Evolutionary conservation across 2,888 invertebrate species (phyloP), one percentile per base, ranked within the genome.

Genomic region (Lepetodrilus schrolli): DNA sequence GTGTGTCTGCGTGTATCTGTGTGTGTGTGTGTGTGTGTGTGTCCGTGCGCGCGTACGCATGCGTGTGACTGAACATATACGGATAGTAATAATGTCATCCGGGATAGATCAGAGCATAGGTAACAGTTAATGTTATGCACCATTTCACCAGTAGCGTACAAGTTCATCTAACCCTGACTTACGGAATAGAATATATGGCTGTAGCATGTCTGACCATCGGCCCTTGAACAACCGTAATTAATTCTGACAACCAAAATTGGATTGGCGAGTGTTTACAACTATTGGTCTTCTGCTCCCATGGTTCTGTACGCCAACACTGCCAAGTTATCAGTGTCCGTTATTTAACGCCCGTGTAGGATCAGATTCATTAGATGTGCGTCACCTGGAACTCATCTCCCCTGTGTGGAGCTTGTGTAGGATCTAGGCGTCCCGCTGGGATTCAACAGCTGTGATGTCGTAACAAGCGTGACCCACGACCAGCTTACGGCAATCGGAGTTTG

Each of bases 361-460:
- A 47, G 38, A 30, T 26, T 68, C 47, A 47, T 38, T n/a, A 47
- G 23, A 7, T 47, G 43, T 38, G 26, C 68, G 21, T 68, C 68
- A 68, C 43, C 68, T 68, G 68, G 68, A 47, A 47, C 47, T n/a
- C 7, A 13, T 68, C 47, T 47, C n/a, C 20, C 26, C 21, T 68
- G 43, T 68, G 68, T 26, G 36, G 26, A 26, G 38, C 68, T n/a
- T 21, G 26, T 13, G n/a, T 23, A 30, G 23, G 68, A 68, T 43
- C 23, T 26, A 38, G 68, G 21, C 43, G 30, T 7, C 38, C 43
- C 37, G 38, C 38, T 66, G 47, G 20, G 47, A 17, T 30, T 23
- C 43, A 7, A 47, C 68, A 68, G 38, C 68, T 68, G 68, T 47
- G 47, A 26, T 68, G 38, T 68, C 68, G 68, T 68, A 68, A 68